Conservation (phyloP, 1,140 invertebrate species). For the Daktulosphaira vitifoliae region DNA sequence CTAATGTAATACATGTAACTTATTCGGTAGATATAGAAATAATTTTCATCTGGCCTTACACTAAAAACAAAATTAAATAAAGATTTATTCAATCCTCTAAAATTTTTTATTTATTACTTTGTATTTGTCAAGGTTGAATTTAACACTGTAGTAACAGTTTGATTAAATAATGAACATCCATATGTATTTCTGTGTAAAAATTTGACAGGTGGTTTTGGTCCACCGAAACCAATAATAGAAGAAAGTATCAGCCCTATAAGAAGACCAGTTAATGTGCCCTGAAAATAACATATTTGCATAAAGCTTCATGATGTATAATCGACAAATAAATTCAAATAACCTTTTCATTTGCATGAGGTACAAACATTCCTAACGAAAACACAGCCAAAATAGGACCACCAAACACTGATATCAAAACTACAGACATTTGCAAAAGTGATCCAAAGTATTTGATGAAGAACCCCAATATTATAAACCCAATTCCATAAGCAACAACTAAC, state of each 20-base stretch:
- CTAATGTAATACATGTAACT: constrained; percentile 84
- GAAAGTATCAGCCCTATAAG: constrained; percentile 57
- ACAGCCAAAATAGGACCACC: constrained; percentile 69
- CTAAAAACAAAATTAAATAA: constrained; percentile 8
- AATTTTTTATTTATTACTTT: too few relatives aligned
- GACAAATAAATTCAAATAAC: too few relatives aligned
- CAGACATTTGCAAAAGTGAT: constrained; percentile 61
- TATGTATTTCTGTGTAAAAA: constrained; percentile 29
- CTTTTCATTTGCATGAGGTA: constrained; percentile 52
- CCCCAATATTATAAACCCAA: constrained; percentile 59
- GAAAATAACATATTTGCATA: constrained; percentile 36
- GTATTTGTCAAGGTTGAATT: too few relatives aligned
- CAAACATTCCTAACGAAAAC: constrained; percentile 69
- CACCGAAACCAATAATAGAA: constrained; percentile 79
- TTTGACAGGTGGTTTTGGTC: constrained; percentile 54
- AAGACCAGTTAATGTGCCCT: constrained; percentile 61
- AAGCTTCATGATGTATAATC: too few relatives aligned
- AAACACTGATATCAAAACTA: constrained; percentile 71
- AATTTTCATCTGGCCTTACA: constrained; percentile 42
- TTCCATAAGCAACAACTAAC: constrained; percentile 58
- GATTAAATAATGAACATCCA: constrained; percentile 19
- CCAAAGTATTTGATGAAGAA: constrained; percentile 65
- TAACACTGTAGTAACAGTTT: background rate
- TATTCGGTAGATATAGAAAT: constrained; percentile 62
- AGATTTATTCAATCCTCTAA: too few relatives aligned